Conservation (phyloP, 2,797 vertebrate species). For the Varecia variegata region DNA sequence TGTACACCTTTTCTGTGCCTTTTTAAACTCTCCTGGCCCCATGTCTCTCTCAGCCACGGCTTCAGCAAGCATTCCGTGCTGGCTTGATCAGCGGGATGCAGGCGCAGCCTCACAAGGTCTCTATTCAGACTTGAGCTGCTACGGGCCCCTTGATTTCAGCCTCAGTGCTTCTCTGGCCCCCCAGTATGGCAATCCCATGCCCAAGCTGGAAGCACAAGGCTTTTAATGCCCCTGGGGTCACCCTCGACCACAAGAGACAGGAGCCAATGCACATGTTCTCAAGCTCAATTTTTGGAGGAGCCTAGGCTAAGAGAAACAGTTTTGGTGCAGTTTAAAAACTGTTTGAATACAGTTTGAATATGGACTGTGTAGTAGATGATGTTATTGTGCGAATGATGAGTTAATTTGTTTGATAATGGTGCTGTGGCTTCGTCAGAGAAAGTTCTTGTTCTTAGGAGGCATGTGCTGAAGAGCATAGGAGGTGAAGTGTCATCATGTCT, state of each 20-base stretch:
- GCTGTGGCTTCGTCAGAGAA: background rate
- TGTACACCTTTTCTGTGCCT: background rate
- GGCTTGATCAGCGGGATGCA: background rate
- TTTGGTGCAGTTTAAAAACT: background rate
- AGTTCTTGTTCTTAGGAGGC: background rate
- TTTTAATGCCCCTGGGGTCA: too few species aligned
- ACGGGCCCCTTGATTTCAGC: background rate
- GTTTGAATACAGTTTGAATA: background rate
- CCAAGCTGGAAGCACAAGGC: background rate
- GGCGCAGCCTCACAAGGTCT: background rate
- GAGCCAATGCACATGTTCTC: background rate
- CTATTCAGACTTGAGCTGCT: background rate
- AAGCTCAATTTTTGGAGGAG: background rate
- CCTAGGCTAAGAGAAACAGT: background rate
- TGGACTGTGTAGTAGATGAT: background rate
- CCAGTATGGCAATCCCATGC: too few species aligned
- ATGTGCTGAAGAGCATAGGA: too few species aligned
- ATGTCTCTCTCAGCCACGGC: background rate
- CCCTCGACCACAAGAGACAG: background rate
- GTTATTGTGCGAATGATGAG: background rate
- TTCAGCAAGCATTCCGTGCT: too few species aligned
- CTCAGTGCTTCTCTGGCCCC: background rate
- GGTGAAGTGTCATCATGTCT: background rate
- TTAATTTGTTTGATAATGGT: background rate
- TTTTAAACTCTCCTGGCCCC: background rate